A percentile compares a stretch with the other conserved stretches of the same genome.
Conservation (phyloP, 2,113 vertebrate genomes). For the Marmota monax region DNA sequence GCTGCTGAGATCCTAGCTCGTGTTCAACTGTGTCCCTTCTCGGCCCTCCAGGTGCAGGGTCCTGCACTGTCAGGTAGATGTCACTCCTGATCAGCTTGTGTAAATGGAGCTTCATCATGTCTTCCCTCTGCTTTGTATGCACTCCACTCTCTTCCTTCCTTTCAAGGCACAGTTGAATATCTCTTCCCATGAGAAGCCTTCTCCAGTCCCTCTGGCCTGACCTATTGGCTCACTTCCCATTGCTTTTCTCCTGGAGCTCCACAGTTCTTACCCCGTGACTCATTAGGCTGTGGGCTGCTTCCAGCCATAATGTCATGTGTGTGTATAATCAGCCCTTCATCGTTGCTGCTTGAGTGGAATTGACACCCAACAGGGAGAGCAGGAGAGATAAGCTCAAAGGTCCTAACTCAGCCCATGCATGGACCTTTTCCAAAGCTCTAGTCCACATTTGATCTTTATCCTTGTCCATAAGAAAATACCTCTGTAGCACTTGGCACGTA, state of each 20-base stretch:
- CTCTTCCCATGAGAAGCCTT: neutral
- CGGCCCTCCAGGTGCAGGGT: fast-evolving
- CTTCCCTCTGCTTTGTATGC: neutral
- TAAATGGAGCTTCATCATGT: fast-evolving
- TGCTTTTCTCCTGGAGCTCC: neutral
- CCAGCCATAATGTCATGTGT: neutral
- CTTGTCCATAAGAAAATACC: neutral
- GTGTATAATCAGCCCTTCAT: neutral
- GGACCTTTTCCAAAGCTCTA: neutral
- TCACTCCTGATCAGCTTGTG: neutral
- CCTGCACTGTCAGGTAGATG: fast-evolving
- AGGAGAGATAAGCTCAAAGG: neutral
- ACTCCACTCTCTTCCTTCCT: neutral
- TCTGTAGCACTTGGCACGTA: neutral
- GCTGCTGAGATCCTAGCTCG: neutral
- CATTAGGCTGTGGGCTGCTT: neutral
- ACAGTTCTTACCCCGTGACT: neutral
- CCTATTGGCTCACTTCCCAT: neutral
- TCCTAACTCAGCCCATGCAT: neutral
- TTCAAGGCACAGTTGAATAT: neutral
- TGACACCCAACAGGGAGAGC: neutral
- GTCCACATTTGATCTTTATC: neutral
- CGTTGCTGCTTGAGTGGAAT: neutral
- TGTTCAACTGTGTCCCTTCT: fast-evolving
- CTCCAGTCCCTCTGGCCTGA: neutral